Evolutionary conservation across 1,140 invertebrate species (phyloP).

Genomic region (Solen grandis): DNA sequence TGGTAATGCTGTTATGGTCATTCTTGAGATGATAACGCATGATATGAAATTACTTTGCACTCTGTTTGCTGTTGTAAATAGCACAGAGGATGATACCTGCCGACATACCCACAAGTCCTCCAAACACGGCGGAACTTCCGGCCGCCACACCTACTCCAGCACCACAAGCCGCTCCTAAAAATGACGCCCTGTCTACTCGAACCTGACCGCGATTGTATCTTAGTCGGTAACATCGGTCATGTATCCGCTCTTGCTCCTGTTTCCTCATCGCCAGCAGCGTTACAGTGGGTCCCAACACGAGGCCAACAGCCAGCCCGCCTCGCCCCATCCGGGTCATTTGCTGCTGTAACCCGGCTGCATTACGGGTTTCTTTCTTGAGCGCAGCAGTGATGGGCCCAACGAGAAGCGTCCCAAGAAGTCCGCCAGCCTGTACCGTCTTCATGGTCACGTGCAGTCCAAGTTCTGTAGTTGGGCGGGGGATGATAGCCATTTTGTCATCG

Average conservation of each 20-base stretch:
- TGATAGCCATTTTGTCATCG: constrained; percentile 46
- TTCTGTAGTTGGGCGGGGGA: constrained; percentile 33
- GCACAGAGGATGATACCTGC: constrained; percentile 27
- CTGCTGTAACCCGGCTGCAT: constrained; percentile 28
- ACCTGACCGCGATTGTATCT: constrained; percentile 49
- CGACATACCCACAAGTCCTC: constrained; percentile 46
- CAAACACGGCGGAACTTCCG: constrained; percentile 49
- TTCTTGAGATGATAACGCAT: no score
- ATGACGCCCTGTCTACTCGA: constrained; percentile 38
- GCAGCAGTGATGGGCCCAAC: constrained; percentile 48
- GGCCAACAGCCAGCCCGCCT: constrained; percentile 42
- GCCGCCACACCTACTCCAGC: constrained; percentile 28
- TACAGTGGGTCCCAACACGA: constrained; percentile 29
- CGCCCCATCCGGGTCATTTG: constrained; percentile 47
- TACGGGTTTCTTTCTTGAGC: constrained; percentile 42
- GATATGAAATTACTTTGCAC: no score
- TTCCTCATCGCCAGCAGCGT: constrained; percentile 43
- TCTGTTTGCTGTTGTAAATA: constrained; percentile 42
- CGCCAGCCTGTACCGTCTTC: constrained; percentile 49
- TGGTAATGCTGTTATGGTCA: no score
- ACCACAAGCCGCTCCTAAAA: constrained; percentile 28
- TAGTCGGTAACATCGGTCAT: constrained; percentile 58
- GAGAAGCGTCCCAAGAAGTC: constrained; percentile 42
- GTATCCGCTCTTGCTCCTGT: neutral
- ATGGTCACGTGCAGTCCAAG: constrained; percentile 42